Conservation (phyloP, 2,113 vertebrate species). For the Tricholaema leucomelas region DNA sequence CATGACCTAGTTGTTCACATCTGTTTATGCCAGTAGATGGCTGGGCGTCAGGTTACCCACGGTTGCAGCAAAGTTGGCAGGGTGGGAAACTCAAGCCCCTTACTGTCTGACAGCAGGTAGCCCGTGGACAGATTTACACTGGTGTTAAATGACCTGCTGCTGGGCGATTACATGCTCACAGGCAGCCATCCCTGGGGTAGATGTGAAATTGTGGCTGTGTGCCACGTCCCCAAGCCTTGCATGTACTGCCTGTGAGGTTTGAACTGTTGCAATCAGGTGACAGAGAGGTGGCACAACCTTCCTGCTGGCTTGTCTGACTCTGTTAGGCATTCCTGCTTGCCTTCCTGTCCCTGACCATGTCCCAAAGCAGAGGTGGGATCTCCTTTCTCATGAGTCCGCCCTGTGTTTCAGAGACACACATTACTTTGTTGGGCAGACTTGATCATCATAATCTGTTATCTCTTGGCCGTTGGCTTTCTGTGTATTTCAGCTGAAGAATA, state of each 20-base stretch:
- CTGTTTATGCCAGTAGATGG: conserved; percentile 35
- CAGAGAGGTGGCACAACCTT: not conserved
- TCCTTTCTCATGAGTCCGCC: not conserved
- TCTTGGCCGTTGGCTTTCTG: not conserved
- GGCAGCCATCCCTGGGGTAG: not conserved
- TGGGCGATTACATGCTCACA: not conserved
- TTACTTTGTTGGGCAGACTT: not conserved
- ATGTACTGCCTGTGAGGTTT: not conserved
- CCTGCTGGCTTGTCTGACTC: not conserved
- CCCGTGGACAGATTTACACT: conserved; percentile 22
- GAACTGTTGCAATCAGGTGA: not conserved
- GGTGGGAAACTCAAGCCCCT: conserved; percentile 4
- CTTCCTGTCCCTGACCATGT: rapidly evolving
- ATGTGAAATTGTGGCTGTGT: not conserved
- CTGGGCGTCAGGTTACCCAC: not conserved
- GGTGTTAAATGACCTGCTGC: not conserved
- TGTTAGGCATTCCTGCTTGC: not conserved
- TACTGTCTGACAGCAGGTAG: conserved; percentile 41
- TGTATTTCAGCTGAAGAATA: not conserved
- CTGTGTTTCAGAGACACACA: not conserved
- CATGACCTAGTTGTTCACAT: not conserved
- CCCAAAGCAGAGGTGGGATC: not conserved
- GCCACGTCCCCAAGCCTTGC: not conserved
- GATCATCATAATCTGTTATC: not conserved
- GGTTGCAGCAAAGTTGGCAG: not conserved